These are phyloP conservation scores for Varanus komodoensis DNA, from an alignment of 2,113 vertebrate species.

Conservation along the genomic window DNA sequence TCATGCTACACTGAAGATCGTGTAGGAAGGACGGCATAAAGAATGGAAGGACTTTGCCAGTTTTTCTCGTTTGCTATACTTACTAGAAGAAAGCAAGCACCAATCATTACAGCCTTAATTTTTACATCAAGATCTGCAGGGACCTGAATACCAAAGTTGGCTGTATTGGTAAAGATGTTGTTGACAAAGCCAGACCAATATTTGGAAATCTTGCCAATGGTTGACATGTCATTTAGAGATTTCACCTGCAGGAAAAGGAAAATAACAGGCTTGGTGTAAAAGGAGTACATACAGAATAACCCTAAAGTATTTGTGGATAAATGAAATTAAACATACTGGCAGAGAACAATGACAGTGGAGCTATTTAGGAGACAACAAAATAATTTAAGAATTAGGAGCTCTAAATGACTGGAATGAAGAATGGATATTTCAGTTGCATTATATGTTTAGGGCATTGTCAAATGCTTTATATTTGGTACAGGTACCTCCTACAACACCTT, in stretches of 20 bases:
- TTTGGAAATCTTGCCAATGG: slow-evolving; percentile 96
- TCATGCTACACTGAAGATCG: too few species aligned
- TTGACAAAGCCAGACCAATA: slow-evolving; percentile 96
- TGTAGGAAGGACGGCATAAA: neutral
- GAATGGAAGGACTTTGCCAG: neutral
- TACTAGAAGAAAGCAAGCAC: slow-evolving; percentile 96
- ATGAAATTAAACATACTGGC: neutral
- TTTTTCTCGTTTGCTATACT: slow-evolving; percentile 68
- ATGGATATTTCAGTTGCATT: neutral
- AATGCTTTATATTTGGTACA: neutral
- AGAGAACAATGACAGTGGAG: neutral
- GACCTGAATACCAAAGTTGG: slow-evolving; percentile 97
- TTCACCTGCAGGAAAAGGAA: slow-evolving; percentile 80
- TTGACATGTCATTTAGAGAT: slow-evolving; percentile 89
- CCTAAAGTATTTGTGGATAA: neutral
- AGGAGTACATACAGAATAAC: neutral
- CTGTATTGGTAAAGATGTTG: slow-evolving; percentile 89
- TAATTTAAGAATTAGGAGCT: neutral
- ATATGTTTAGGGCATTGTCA: neutral
- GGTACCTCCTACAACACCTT: neutral
- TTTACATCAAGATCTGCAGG: slow-evolving; percentile 95
- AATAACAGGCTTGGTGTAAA: neutral
- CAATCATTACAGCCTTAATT: slow-evolving; percentile 95
- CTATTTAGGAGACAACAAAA: neutral
- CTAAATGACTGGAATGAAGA: neutral